A percentile compares a stretch with the other conserved stretches of the same genome.
These are phyloP conservation scores for Atherinomorus stipes DNA, from an alignment of 2,113 vertebrate genomes.

Conservation along the genomic window DNA sequence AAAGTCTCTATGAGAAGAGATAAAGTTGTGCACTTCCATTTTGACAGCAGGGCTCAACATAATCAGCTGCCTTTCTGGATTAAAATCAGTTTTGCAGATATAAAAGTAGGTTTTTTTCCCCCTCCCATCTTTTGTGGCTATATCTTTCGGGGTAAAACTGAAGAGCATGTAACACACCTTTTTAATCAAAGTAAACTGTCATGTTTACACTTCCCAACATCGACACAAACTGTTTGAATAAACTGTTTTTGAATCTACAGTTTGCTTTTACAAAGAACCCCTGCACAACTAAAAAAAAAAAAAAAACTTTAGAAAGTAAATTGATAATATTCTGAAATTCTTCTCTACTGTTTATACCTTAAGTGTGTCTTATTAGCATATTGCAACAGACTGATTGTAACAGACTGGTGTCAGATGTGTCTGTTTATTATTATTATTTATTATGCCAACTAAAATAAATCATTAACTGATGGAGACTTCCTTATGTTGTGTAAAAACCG, in stretches of 20 bases:
- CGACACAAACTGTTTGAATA: background rate
- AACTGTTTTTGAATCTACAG: background rate
- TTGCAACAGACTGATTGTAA: background rate
- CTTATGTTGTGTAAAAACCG: background rate
- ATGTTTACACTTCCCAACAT: constrained; percentile 4
- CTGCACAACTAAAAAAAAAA: background rate
- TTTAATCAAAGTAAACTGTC: background rate
- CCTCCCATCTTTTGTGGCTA: background rate
- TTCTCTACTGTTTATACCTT: background rate
- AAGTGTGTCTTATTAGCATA: background rate
- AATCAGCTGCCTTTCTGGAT: background rate
- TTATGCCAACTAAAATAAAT: background rate
- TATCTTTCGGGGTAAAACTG: background rate
- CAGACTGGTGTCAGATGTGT: background rate
- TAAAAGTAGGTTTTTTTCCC: background rate
- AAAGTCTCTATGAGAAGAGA: too few species aligned
- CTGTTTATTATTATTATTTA: too few species aligned
- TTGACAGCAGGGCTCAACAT: background rate
- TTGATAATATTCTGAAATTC: background rate
- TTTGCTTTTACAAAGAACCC: background rate
- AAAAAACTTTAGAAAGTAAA: too few species aligned
- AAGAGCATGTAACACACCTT: background rate
- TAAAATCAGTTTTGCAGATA: background rate
- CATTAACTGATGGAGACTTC: background rate
- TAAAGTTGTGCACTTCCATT: background rate